Base-by-base conservation (phyloP, 2,797 vertebrate genomes). In the Acridotheres tristis region DNA sequence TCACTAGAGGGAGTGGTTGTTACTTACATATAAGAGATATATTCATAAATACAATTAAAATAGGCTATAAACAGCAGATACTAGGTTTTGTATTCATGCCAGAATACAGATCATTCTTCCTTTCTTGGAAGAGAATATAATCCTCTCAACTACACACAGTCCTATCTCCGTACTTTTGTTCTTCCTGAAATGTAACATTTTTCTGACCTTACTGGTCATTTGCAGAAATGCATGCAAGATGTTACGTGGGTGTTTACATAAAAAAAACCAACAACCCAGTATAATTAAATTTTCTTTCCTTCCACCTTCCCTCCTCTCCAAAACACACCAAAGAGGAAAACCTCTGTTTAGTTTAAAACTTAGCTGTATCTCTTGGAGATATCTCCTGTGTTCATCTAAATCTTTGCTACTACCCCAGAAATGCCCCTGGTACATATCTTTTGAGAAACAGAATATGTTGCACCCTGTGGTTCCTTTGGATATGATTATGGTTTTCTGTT, bases 1-100 rank as follows among this genome's bases (percentile, higher is more conserved):
- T 94, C 96, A 66, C 90, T 93, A 96, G 95, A 92, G 93, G 95
- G 94, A 85, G 95, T 4, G 0, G 76, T 92, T 91, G 94, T 79
- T 75, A 58, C 75, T 83, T 51, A n/a, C 11, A 57, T 23, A 4
- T 48, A 2, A 36, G 27, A 48, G 15, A 8, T 13, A 4, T 40
- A 23, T 11, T 61, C 9, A 47, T 30, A 58, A 71, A 45, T 11
- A 36, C 18, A 17, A n/a, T 50, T 82, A 32, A 80, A 75, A 65
- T 23, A 36, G 19, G 6, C 62, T 89, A 32, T 14, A 27, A 83
- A 47, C 27, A 75, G 47, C 27, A 89, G 22, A 65, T 72, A 47
- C 3, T 32, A 50, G 14, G 16, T 16, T 85, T 92, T 85, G 40
- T 74, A 20, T 71, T 85, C 26, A 43, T 81, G 25, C 34, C 50